These are phyloP conservation scores for Lates calcarifer DNA, from an alignment of 2,113 vertebrate species.

Conservation along the genomic window DNA sequence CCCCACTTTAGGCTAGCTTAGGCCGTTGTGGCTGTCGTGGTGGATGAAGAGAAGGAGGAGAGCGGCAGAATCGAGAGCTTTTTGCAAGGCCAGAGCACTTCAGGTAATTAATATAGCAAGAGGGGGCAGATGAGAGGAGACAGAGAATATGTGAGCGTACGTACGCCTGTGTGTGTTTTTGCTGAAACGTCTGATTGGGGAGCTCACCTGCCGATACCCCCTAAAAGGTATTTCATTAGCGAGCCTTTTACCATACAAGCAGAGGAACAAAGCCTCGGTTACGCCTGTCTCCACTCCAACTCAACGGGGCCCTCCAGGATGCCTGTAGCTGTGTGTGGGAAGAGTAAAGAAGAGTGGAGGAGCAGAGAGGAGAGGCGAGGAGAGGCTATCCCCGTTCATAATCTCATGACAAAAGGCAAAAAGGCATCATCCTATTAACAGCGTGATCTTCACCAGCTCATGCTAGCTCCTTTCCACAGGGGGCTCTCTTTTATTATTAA, in stretches of 20 bases:
- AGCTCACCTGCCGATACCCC: conserved; percentile 94
- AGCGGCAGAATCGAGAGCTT: conserved; percentile 82
- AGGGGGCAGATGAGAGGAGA: conserved; percentile 90
- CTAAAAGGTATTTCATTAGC: conserved; percentile 94
- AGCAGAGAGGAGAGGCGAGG: conserved; percentile 82
- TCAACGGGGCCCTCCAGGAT: conserved; percentile 89
- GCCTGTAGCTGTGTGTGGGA: conserved; percentile 69
- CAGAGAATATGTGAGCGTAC: conserved; percentile 70
- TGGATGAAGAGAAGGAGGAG: conserved; percentile 67
- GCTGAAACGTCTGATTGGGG: conserved; percentile 82
- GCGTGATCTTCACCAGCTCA: conserved; percentile 97
- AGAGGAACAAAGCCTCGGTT: conserved; percentile 89
- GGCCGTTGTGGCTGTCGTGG: conserved; percentile 56
- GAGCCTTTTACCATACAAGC: conserved; percentile 89
- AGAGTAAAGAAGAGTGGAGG: conserved; percentile 67
- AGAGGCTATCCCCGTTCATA: conserved; percentile 98
- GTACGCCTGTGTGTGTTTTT: conserved; percentile 68
- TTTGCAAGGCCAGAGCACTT: conserved; percentile 86
- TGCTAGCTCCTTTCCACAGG: conserved; percentile 96
- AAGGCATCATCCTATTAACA: conserved; percentile 99
- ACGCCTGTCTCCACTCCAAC: conserved; percentile 93
- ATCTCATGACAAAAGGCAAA: conserved; percentile 99
- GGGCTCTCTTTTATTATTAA: conserved; percentile 92
- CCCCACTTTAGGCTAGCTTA: conserved; percentile 72
- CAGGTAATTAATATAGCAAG: conserved; percentile 93